Base-by-base conservation (phyloP, 2,888 invertebrate species). In the Polydrusus tereticollis region DNA sequence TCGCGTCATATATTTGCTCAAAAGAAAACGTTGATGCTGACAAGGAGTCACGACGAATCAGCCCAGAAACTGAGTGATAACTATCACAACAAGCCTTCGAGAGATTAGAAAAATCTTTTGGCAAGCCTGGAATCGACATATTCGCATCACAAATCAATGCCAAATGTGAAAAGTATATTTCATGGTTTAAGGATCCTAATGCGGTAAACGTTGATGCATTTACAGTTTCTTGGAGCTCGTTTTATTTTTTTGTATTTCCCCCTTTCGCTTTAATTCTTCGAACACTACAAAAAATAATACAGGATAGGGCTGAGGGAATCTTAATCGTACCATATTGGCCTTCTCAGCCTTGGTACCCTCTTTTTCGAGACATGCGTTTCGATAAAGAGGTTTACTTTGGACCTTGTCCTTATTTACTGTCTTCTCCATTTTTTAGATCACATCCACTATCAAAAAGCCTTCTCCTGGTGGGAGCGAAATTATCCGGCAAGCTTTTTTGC, bases 341-440 rank as follows among this genome's bases (percentile, higher is more conserved):
- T 26, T 63, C 74, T 1, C 81, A 82, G 67, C 76, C 79, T 0
- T 81, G 78, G 79, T 80, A 73, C 52, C 79, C 79, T 2, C n/a
- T 80, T 6, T 80, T 78, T 64, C 10, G 12, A 67, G 36, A 68
- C 20, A 16, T 72, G 14, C 26, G 55, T 55, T 14, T 45, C 50
- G 14, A 57, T n/a, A 12, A 57, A n/a, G 50, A 12, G 12, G 57
- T 69, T 3, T 65, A 78, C n/a, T n/a, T 76, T 6, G 33, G 8
- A 1, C 33, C 33, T 33, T 33, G 10, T 6, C 8, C 33, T 1
- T 6, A 3, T 33, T 33, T 33, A 33, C 33, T 33, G 2, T 8
- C 33, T 33, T 33, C 33, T 33, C 33, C 33, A 33, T 33, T 33
- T 75, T 79, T 21, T 4, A 66, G 29, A 3, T 36, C 20, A 43